phyloP scores from a whole-genome alignment of 1,140 invertebrate genomes.

The Oncopeltus fasciatus region DNA sequence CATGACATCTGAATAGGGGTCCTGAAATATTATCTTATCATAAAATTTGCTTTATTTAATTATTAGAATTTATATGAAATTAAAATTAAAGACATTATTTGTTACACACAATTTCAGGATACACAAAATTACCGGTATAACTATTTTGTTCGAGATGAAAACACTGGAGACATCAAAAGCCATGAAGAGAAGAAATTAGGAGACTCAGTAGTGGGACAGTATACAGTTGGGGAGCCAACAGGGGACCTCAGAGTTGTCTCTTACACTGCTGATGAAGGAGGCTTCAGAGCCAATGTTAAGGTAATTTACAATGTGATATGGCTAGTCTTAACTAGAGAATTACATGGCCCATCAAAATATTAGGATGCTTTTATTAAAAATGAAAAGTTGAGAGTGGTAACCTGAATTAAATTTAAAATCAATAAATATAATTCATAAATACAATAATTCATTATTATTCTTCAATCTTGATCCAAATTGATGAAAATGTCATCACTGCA shows the following conservation, averaged over 20 bases:
- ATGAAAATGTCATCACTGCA: too few species aligned
- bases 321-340: too few species aligned
- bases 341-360: too few species aligned
- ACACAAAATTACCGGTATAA: conserved; percentile 35
- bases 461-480: too few species aligned
- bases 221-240: conserved; percentile 35
- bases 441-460: too few species aligned
- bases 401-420: too few species aligned
- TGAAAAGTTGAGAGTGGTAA: too few species aligned
- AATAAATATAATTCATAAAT: too few species aligned
- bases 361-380: too few species aligned
- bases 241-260: conserved; percentile 33
- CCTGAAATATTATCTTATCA: too few species aligned
- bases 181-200: conserved; percentile 35
- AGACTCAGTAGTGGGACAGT: conserved; percentile 35
- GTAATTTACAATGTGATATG: background rate
- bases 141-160: conserved; percentile 38
- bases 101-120: conserved; percentile 10
- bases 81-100: background rate
- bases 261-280: conserved; percentile 33
- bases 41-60: too few species aligned
- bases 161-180: conserved; percentile 36
- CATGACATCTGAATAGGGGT: too few species aligned
- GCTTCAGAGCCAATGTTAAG: conserved; percentile 32
- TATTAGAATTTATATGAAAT: background rate